Conservation (phyloP, 1,140 invertebrate species). For the Contarinia nasturtii region DNA sequence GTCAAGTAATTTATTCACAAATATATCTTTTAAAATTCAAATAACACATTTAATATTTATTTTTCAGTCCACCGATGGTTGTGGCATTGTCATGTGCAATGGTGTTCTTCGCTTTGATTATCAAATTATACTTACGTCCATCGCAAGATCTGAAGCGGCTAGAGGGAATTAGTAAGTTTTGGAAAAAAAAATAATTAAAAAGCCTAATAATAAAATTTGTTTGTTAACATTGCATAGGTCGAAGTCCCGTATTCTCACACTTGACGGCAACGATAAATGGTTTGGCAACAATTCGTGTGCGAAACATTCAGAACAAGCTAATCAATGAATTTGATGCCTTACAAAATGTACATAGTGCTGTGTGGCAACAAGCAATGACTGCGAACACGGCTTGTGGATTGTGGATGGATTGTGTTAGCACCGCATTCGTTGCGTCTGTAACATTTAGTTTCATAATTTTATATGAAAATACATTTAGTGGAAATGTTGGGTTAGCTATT, state of each 20-base stretch:
- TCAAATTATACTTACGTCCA: constrained; percentile 54
- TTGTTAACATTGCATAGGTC: constrained; percentile 25
- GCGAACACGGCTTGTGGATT: constrained; percentile 45
- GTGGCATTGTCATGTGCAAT: constrained; percentile 36
- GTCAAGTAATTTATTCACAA: background rate
- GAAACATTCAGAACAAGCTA: constrained; percentile 40
- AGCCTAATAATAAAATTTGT: background rate
- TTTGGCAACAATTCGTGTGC: constrained; percentile 60
- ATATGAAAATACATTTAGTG: constrained; percentile 31
- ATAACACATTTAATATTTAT: constrained; percentile 1
- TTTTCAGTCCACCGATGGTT: constrained; percentile 41
- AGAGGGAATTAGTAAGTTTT: constrained; percentile 54
- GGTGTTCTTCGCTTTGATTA: constrained; percentile 42
- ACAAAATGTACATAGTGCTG: constrained; percentile 41
- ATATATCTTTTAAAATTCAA: background rate
- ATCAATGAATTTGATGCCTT: constrained; percentile 46
- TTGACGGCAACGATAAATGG: constrained; percentile 59
- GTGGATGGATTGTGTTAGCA: constrained; percentile 49
- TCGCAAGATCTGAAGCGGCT: constrained; percentile 64
- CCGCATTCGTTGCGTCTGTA: constrained; percentile 35
- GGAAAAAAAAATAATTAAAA: constrained; percentile 4
- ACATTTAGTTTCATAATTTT: constrained; percentile 35
- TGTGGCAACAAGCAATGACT: constrained; percentile 39
- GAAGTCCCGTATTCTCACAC: constrained; percentile 68
- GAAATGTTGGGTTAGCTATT: constrained; percentile 59